Conservation (phyloP, 1,140 invertebrate genomes). For the Branchinecta lynchi region DNA sequence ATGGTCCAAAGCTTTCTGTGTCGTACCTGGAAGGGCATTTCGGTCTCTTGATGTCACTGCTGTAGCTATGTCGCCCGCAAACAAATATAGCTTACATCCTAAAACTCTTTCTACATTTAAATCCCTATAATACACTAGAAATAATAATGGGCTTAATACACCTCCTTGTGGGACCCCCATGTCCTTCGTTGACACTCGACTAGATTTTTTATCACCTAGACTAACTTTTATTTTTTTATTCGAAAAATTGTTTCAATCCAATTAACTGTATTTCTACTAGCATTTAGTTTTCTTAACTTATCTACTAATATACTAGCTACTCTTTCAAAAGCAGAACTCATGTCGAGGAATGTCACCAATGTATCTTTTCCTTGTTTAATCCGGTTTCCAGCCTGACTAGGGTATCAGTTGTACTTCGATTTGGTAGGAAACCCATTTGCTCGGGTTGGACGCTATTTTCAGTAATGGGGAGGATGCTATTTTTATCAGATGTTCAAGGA, state of each 20-base stretch:
- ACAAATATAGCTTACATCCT: background rate
- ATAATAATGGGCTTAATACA: background rate
- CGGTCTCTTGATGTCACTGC: conserved; percentile 3
- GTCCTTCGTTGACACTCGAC: background rate
- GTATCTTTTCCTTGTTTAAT: too few species aligned
- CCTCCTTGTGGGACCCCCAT: background rate
- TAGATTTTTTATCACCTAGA: background rate
- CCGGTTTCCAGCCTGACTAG: too few species aligned
- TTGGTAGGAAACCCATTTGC: too few species aligned
- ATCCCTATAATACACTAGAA: background rate
- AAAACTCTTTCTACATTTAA: background rate
- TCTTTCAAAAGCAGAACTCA: too few species aligned
- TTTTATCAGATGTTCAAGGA: background rate
- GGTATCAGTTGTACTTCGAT: too few species aligned
- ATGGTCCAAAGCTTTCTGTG: background rate
- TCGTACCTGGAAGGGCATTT: background rate
- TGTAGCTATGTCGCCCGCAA: background rate
- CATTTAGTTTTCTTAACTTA: background rate
- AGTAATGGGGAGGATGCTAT: background rate
- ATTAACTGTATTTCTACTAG: background rate
- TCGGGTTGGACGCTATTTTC: too few species aligned
- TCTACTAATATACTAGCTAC: too few species aligned
- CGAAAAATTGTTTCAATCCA: background rate
- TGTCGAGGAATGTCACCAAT: too few species aligned
- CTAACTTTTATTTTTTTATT: conserved; percentile 7